A percentile compares a stretch with the other conserved stretches of the same genome.
Evolutionary conservation across 2,888 invertebrate genomes (phyloP).

Genomic region (Tricholauxania praeusta): DNA sequence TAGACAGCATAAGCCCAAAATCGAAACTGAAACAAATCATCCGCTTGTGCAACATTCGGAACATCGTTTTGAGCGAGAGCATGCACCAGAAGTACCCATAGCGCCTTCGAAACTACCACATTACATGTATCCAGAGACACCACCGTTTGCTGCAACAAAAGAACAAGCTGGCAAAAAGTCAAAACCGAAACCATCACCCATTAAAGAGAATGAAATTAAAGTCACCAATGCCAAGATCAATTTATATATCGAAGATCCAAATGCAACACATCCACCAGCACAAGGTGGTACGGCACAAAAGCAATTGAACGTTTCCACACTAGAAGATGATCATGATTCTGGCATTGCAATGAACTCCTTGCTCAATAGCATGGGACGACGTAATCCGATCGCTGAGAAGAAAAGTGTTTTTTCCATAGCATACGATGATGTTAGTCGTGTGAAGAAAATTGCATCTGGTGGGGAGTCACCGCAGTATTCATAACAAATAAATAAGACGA

Average conservation of each 20-base stretch:
- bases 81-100: conserved; percentile 63
- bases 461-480: conserved; percentile 80
- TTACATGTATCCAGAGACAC: conserved; percentile 72
- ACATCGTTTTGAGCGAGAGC: conserved; percentile 78
- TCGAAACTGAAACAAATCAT: conserved; percentile 73
- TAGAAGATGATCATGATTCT: conserved; percentile 81
- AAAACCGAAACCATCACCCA: conserved; percentile 65
- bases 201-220: conserved; percentile 67
- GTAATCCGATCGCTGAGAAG: conserved; percentile 83
- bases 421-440: conserved; percentile 87
- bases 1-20: conserved; percentile 68
- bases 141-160: conserved; percentile 63
- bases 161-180: conserved; percentile 30
- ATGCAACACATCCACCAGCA: conserved; percentile 55
- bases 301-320: conserved; percentile 73
- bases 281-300: conserved; percentile 53
- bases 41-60: conserved; percentile 83
- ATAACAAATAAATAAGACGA: conserved; percentile 48
- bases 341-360: conserved; percentile 80
- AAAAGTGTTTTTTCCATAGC: conserved; percentile 94
- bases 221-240: conserved; percentile 62
- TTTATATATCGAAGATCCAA: conserved; percentile 57
- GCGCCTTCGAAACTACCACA: conserved; percentile 75
- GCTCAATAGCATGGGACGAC: conserved; percentile 72
- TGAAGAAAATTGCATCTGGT: conserved; percentile 83